Evolutionary conservation across 2,113 vertebrate species (phyloP).

Genomic region (Microcebus murinus): DNA sequence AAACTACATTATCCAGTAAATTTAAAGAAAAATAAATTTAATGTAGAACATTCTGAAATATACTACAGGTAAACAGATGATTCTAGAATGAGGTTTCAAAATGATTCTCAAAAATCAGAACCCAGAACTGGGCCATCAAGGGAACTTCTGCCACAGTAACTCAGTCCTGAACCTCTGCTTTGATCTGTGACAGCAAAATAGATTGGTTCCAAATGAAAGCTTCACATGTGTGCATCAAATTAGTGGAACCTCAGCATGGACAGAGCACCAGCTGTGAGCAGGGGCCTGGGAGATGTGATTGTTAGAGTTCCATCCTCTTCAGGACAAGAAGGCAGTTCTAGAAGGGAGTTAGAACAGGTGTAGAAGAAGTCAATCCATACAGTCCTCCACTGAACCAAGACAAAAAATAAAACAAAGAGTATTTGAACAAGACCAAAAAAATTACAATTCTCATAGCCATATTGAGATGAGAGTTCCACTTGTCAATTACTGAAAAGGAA

Average conservation of each 20-base stretch:
- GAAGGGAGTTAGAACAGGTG: background rate
- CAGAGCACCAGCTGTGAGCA: background rate
- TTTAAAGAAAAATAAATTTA: background rate
- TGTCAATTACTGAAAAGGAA: background rate
- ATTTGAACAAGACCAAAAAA: background rate
- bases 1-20: background rate
- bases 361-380: background rate
- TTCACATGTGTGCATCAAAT: background rate
- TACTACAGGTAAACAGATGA: background rate
- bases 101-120: slow-evolving; percentile 16
- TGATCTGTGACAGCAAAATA: background rate
- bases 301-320: background rate
- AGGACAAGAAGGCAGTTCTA: slow-evolving; percentile 2
- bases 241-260: background rate
- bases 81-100: background rate
- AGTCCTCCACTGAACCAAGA: background rate
- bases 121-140: background rate
- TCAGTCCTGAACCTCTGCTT: background rate
- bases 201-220: background rate
- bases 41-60: background rate
- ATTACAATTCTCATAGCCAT: background rate
- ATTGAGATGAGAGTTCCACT: background rate
- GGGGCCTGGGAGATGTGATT: background rate
- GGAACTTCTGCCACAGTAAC: background rate
- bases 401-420: background rate